phyloP scores from a whole-genome alignment of 2,888 invertebrate genomes.

The Trichogramma dendrolimi region DNA sequence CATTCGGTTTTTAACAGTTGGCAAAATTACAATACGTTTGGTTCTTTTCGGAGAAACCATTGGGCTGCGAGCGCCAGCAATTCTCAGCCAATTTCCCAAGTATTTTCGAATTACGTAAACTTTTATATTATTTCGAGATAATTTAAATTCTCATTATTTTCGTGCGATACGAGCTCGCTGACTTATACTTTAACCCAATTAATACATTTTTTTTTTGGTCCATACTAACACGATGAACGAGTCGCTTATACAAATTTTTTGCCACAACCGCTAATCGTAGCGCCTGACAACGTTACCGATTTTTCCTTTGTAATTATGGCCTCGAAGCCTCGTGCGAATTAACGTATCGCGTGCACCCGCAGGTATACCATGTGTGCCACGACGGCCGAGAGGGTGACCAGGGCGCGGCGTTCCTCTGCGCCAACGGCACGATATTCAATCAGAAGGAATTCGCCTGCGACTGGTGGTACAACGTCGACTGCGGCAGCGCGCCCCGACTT shows the following conservation, averaged over 20 bases:
- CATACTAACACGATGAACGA: too few relatives aligned
- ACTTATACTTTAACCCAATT: not conserved
- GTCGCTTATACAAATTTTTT: too few relatives aligned
- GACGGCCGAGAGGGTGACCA: slow-evolving; percentile 81
- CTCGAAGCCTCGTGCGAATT: not conserved
- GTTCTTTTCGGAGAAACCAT: too few relatives aligned
- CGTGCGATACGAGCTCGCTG: not conserved
- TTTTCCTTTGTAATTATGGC: not conserved
- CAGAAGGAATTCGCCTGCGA: slow-evolving; percentile 82
- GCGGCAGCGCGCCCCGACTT: slow-evolving; percentile 67
- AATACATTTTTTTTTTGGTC: not conserved
- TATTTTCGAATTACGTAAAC: too few relatives aligned
- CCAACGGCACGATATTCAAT: slow-evolving; percentile 82
- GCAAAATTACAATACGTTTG: too few relatives aligned
- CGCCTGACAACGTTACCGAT: not conserved
- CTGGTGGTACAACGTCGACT: slow-evolving; percentile 90
- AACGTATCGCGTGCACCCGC: slow-evolving; percentile 25
- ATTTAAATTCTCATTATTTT: not conserved
- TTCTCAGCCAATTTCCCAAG: too few relatives aligned
- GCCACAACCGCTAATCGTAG: too few relatives aligned
- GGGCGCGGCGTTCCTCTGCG: slow-evolving; percentile 78
- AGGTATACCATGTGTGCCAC: slow-evolving; percentile 85
- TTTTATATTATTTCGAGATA: not conserved
- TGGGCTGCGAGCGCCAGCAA: too few relatives aligned
- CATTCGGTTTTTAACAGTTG: too few relatives aligned